Evolutionary conservation across 1,140 invertebrate genomes (phyloP), one percentile per base, ranked within the genome.

Genomic region (Trinorchestia longiramus): DNA sequence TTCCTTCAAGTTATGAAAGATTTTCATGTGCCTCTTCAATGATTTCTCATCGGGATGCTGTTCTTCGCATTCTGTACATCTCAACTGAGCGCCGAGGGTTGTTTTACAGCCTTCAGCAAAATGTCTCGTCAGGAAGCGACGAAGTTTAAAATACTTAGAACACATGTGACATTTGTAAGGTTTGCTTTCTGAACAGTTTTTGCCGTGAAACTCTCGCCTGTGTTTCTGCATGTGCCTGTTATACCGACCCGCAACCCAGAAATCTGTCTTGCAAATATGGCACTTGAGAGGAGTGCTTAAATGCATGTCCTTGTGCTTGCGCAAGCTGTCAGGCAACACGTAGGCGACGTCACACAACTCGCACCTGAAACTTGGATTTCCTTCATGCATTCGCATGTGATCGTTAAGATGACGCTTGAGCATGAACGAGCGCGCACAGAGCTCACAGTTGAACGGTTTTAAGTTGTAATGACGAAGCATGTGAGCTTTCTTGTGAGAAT

Each of bases 211-310:
- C 44, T 94, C 92, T 47, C 92, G 43, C 92, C 92, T 44, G 44
- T 94, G 92, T 45, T 94, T 94, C 43, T 94, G 92, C 92, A 94
- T 94, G 92, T 94, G 92, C 92, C 92, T 94, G 44, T 94, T 94
- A n/a, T 94, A 94, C 6, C 92, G 43, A n/a, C 92, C 92, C 0
- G 92, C 40, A 3, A 94, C 44, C 92, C 92, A 94, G 40, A 94
- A 94, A 15, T 94, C 44, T 23, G 92, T 94, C 43, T 94, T 43
- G 43, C 92, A 94, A 94, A 94, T 94, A 45, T 94, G 92, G 43
- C 92, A 94, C 92, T 94, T 28, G 17, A 94, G 44, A 47, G 92
- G 92, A 8, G 44, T 40, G 92, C 44, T 94, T n/a, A 94, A n/a
- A 45, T 94, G 92, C 92, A 94, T 45, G 44, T 94, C 92, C 41